A percentile compares a stretch with the other conserved stretches of the same genome.
Conservation (phyloP, 2,888 invertebrate genomes). For the Blastobasis adustella region DNA sequence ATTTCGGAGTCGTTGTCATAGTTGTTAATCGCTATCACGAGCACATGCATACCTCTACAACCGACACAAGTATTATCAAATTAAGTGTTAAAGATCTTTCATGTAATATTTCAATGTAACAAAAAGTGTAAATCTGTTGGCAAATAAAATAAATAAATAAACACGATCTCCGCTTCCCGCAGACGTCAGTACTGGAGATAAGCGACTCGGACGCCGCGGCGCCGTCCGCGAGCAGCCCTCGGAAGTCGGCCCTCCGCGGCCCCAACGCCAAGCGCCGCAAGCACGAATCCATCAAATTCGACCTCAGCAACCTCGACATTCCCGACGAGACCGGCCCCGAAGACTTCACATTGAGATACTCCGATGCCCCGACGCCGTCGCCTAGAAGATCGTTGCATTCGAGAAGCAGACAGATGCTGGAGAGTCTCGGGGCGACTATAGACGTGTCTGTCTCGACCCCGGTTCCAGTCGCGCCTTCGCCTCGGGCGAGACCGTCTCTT, state of each 20-base stretch:
- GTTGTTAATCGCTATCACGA: too few species aligned
- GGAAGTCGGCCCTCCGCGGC: conserved; percentile 53
- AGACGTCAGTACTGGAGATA: conserved; percentile 37
- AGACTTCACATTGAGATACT: conserved; percentile 38
- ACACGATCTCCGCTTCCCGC: conserved; percentile 4
- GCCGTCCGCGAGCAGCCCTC: conserved; percentile 27
- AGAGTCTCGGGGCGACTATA: conserved; percentile 19
- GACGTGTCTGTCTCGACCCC: conserved; percentile 11
- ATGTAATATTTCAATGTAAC: too few species aligned
- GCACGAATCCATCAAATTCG: conserved; percentile 59
- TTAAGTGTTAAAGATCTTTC: too few species aligned
- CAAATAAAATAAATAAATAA: too few species aligned
- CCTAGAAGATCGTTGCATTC: conserved; percentile 38
- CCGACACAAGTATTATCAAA: too few species aligned
- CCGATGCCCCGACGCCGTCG: conserved; percentile 36
- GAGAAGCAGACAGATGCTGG: conserved; percentile 34
- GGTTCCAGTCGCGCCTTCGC: conserved; percentile 16
- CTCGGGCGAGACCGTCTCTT: conserved; percentile 23
- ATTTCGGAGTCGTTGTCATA: too few species aligned
- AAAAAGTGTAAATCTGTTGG: too few species aligned
- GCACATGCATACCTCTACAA: too few species aligned
- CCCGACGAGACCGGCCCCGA: conserved; percentile 8
- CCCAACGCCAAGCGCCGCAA: conserved; percentile 38
- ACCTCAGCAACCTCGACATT: conserved; percentile 49
- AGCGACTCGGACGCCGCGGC: conserved; percentile 18